These are phyloP conservation scores for Teleiodes luculella DNA, from an alignment of 2,888 invertebrate species.

Conservation along the genomic window DNA sequence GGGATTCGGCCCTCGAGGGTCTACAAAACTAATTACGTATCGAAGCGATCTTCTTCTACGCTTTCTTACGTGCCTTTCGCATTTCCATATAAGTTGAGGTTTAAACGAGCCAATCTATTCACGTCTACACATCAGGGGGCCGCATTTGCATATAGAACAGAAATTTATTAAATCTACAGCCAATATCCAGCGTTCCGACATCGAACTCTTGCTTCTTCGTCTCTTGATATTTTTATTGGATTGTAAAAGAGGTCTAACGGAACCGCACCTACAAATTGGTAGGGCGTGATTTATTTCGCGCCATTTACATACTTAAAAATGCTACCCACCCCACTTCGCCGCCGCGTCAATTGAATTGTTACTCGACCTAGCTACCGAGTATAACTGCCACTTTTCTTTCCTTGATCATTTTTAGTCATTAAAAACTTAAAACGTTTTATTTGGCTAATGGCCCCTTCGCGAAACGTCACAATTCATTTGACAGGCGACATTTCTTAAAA, in stretches of 20 bases:
- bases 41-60: slow-evolving; percentile 73
- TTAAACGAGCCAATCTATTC: slow-evolving; percentile 79
- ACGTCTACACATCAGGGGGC: slow-evolving; percentile 79
- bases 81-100: slow-evolving; percentile 79
- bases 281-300: slow-evolving; percentile 21
- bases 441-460: slow-evolving; percentile 46
- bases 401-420: slow-evolving; percentile 23
- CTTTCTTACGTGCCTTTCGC: slow-evolving; percentile 78
- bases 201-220: slow-evolving; percentile 71
- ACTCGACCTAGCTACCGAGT: slow-evolving; percentile 1
- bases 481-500: slow-evolving; percentile 51
- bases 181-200: slow-evolving; percentile 75
- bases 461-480: slow-evolving; percentile 56
- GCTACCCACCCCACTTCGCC: neutral
- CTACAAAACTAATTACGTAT: slow-evolving; percentile 77
- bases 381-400: slow-evolving; percentile 1
- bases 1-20: slow-evolving; percentile 60
- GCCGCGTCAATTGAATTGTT: slow-evolving; percentile 12
- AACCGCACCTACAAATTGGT: slow-evolving; percentile 26
- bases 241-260: slow-evolving; percentile 44
- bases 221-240: slow-evolving; percentile 62
- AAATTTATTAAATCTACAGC: slow-evolving; percentile 79
- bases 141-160: slow-evolving; percentile 79
- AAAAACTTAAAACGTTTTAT: slow-evolving; percentile 44
- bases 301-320: slow-evolving; percentile 16